Conservation (phyloP, 1,140 invertebrate species). For the Sweltsa coloradensis region DNA sequence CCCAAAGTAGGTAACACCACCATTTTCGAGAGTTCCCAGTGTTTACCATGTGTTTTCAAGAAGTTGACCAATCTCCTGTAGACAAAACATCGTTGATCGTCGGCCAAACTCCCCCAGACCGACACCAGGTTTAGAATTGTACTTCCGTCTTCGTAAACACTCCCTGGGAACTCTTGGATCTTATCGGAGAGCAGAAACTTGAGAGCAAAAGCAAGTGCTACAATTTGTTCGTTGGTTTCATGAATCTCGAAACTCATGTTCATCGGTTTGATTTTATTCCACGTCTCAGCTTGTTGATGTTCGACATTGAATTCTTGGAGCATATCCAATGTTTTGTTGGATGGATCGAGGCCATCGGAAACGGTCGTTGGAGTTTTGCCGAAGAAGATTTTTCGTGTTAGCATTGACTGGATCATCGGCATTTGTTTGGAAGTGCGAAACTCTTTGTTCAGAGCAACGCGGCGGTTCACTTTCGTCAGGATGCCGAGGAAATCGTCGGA, state of each 20-base stretch:
- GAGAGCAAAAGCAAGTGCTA: not conserved
- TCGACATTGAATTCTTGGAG: not conserved
- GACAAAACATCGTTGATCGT: no score
- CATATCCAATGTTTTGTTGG: not conserved
- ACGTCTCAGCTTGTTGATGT: not conserved
- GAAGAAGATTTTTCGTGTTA: conserved; percentile 42
- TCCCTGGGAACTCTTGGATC: not conserved
- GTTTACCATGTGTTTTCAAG: no score
- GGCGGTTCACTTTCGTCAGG: conserved; percentile 48
- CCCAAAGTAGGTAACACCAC: no score
- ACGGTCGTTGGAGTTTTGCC: no score
- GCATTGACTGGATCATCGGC: conserved; percentile 54
- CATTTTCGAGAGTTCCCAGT: no score
- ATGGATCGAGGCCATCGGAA: conserved; percentile 12
- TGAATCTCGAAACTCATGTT: not conserved
- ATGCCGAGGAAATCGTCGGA: conserved; percentile 46
- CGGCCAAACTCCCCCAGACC: not conserved
- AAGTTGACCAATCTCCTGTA: no score
- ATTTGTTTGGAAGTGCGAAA: conserved; percentile 58
- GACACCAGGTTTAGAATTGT: not conserved
- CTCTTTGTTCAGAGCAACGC: conserved; percentile 41
- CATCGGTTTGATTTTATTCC: not conserved
- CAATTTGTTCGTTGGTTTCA: not conserved
- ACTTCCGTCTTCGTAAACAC: not conserved
- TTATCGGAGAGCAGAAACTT: conserved; percentile 1